A percentile compares a stretch with the other conserved stretches of the same genome.
Conservation (phyloP, 2,888 invertebrate genomes). For the Dexiosoma caninum region DNA sequence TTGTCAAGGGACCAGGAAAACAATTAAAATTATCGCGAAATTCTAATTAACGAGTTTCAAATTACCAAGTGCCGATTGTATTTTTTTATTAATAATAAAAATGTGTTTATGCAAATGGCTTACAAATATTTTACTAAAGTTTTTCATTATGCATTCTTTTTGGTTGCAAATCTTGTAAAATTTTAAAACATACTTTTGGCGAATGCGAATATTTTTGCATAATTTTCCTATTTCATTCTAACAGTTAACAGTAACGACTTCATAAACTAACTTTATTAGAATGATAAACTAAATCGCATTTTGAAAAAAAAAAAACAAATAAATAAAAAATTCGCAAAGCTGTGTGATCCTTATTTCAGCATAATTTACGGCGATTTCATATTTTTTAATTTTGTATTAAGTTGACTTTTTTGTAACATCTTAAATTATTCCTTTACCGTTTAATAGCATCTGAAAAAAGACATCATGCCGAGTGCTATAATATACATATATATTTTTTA, state of each 20-base stretch:
- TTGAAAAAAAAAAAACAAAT: no score
- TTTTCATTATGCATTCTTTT: slow-evolving; percentile 28
- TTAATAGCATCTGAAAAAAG: slow-evolving; percentile 44
- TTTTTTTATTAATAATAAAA: no score
- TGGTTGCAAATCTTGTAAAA: slow-evolving; percentile 21
- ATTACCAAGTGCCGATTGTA: no score
- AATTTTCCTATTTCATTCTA: slow-evolving; percentile 54
- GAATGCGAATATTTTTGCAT: slow-evolving; percentile 38
- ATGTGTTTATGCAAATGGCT: background rate
- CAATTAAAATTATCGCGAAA: no score
- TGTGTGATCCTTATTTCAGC: slow-evolving; percentile 40
- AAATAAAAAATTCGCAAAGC: slow-evolving; percentile 35
- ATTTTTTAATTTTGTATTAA: slow-evolving; percentile 52
- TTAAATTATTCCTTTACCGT: slow-evolving; percentile 40
- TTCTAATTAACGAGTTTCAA: no score
- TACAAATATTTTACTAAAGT: slow-evolving; percentile 19
- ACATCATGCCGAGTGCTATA: slow-evolving; percentile 48
- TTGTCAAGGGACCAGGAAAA: no score
- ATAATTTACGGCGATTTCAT: slow-evolving; percentile 57
- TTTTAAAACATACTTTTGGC: slow-evolving; percentile 21
- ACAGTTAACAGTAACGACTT: slow-evolving; percentile 55
- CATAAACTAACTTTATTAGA: slow-evolving; percentile 49
- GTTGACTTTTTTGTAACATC: slow-evolving; percentile 8
- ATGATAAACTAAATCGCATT: slow-evolving; percentile 38
- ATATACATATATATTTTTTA: background rate